These are phyloP conservation scores for Jacana jacana DNA, from an alignment of 2,113 vertebrate species.

Conservation along the genomic window DNA sequence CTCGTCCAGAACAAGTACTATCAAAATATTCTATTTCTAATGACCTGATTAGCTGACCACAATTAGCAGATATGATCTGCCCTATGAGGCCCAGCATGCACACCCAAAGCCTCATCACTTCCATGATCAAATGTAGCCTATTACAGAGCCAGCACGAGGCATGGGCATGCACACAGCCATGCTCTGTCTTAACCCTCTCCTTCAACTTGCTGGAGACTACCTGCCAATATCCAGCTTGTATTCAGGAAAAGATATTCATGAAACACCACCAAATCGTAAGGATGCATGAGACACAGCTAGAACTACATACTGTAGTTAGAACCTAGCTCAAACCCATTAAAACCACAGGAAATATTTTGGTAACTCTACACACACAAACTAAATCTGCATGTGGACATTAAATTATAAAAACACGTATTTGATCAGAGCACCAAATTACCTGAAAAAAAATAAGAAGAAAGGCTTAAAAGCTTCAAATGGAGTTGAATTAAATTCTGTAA, in stretches of 20 bases:
- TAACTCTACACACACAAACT: not conserved
- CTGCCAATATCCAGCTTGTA: not conserved
- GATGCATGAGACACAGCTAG: not conserved
- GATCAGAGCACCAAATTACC: not conserved
- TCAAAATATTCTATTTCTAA: not conserved
- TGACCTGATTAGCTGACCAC: not conserved
- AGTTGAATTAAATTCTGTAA: not conserved
- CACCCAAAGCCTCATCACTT: not conserved
- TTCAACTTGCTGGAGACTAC: not conserved
- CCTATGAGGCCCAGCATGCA: rapidly evolving
- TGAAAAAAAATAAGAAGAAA: not conserved
- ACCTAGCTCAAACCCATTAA: not conserved
- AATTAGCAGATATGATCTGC: not conserved
- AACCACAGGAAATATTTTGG: not conserved
- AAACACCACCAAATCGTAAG: not conserved
- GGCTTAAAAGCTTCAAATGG: not conserved
- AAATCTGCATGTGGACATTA: not conserved
- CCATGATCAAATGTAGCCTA: not conserved
- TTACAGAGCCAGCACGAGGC: not conserved
- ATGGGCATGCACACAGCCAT: not conserved
- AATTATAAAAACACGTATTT: not conserved
- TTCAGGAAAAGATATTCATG: not conserved
- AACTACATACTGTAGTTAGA: too few relatives aligned
- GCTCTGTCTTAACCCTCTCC: not conserved
- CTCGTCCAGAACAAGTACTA: not conserved